phyloP scores from a whole-genome alignment of 2,888 invertebrate species.

The Ennomos fuscantarius region DNA sequence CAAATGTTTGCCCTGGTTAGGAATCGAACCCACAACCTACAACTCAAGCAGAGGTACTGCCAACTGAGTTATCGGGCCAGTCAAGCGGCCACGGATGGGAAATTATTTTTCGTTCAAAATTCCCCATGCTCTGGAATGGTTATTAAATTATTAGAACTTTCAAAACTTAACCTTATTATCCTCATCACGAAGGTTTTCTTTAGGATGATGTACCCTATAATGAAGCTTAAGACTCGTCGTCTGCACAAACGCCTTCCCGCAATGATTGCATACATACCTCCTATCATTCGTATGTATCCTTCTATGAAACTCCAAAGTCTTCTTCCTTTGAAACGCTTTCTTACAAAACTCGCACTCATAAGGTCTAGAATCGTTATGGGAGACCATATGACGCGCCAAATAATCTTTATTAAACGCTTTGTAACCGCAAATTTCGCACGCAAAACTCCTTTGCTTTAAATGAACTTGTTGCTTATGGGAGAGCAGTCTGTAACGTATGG shows the following conservation, averaged over 20 bases:
- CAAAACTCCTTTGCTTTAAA: slow-evolving; percentile 61
- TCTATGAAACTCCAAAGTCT: slow-evolving; percentile 81
- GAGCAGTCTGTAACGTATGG: slow-evolving; percentile 55
- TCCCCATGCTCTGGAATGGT: no score
- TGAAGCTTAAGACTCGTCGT: slow-evolving; percentile 84
- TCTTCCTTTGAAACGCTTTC: slow-evolving; percentile 84
- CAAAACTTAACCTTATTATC: neutral
- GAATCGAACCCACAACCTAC: no score
- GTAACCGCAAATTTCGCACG: slow-evolving; percentile 70
- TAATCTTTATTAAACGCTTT: slow-evolving; percentile 72
- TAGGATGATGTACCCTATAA: slow-evolving; percentile 78
- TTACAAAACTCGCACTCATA: slow-evolving; percentile 84
- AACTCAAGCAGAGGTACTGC: no score
- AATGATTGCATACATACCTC: slow-evolving; percentile 74
- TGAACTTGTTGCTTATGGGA: slow-evolving; percentile 67
- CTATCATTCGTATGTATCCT: slow-evolving; percentile 84
- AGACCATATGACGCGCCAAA: slow-evolving; percentile 81
- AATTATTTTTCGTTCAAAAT: no score
- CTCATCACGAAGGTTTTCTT: slow-evolving; percentile 22
- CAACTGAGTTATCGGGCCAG: no score
- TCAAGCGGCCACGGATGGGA: no score
- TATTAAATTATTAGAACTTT: no score
- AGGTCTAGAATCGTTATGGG: slow-evolving; percentile 83
- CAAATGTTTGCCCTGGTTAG: no score
- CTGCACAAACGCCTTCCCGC: slow-evolving; percentile 84